These are phyloP conservation scores for Dichetophora obliterata DNA, from an alignment of 2,888 invertebrate species.

Conservation along the genomic window DNA sequence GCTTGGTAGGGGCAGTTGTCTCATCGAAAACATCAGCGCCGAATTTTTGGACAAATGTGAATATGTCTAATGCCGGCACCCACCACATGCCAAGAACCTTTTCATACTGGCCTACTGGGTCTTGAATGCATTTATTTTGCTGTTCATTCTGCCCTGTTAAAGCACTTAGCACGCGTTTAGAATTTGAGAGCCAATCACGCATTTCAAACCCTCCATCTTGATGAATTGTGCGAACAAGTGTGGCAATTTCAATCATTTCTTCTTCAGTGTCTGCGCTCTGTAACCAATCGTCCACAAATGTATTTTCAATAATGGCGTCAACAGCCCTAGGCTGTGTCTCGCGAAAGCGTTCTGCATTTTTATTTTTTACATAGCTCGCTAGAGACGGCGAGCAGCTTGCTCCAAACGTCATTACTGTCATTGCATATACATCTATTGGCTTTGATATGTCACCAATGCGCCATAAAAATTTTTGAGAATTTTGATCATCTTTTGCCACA, in stretches of 20 bases:
- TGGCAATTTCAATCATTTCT: conserved; percentile 36
- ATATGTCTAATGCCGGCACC: conserved; percentile 44
- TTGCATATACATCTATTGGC: conserved; percentile 40
- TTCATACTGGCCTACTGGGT: conserved; percentile 32
- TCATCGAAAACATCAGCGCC: conserved; percentile 28
- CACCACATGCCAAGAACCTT: conserved; percentile 51
- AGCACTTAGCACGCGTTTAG: not conserved
- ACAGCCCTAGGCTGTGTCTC: conserved; percentile 24
- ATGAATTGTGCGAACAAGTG: conserved; percentile 37
- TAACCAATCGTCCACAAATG: conserved; percentile 45
- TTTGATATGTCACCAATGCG: conserved; percentile 38
- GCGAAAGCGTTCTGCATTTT: too few relatives aligned
- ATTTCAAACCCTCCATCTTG: conserved; percentile 41
- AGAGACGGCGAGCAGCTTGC: conserved; percentile 41
- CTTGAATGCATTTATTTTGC: not conserved
- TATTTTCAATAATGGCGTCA: conserved; percentile 34
- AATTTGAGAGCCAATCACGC: conserved; percentile 43
- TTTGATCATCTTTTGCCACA: conserved; percentile 34
- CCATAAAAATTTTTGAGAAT: conserved; percentile 44
- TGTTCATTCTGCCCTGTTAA: not conserved
- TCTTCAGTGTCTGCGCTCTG: conserved; percentile 38
- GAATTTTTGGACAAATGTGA: conserved; percentile 42
- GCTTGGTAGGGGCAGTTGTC: conserved; percentile 37
- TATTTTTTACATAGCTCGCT: too few relatives aligned
- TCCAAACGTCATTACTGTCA: conserved; percentile 43